Conservation (phyloP, 1,140 invertebrate species). For the Gonioctena quinquepunctata region DNA sequence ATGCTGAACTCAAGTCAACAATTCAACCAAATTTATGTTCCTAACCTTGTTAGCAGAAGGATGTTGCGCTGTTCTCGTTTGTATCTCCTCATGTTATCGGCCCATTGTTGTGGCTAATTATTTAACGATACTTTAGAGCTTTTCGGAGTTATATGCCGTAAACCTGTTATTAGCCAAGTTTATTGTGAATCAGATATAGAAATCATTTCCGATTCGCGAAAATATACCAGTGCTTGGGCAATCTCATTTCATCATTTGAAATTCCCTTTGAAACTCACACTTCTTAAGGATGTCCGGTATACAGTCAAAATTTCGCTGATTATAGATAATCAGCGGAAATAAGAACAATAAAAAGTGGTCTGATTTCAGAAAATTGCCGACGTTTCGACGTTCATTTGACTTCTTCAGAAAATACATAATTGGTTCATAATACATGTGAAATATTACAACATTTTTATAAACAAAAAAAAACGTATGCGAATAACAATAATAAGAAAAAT, state of each 20-base stretch:
- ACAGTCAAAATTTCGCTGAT: too few species aligned
- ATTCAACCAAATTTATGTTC: not conserved
- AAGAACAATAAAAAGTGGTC: too few species aligned
- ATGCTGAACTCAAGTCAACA: not conserved
- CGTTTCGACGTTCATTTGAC: too few species aligned
- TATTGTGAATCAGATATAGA: not conserved
- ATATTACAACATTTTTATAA: too few species aligned
- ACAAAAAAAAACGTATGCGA: too few species aligned
- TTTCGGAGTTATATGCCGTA: not conserved
- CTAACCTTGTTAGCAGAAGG: not conserved
- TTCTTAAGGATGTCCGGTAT: too few species aligned
- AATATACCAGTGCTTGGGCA: not conserved
- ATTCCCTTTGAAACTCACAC: too few species aligned
- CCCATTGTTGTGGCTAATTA: conserved; percentile 9
- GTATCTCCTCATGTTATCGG: conserved; percentile 2
- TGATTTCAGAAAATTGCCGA: too few species aligned
- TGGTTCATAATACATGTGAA: too few species aligned
- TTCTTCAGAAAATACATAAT: too few species aligned
- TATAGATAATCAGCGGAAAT: too few species aligned
- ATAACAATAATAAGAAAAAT: too few species aligned
- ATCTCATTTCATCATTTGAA: not conserved
- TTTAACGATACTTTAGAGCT: not conserved
- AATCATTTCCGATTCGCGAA: not conserved
- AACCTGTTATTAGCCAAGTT: not conserved
- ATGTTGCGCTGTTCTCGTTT: not conserved